Base-by-base conservation (phyloP, 2,113 vertebrate species). In the Cercocebus atys region DNA sequence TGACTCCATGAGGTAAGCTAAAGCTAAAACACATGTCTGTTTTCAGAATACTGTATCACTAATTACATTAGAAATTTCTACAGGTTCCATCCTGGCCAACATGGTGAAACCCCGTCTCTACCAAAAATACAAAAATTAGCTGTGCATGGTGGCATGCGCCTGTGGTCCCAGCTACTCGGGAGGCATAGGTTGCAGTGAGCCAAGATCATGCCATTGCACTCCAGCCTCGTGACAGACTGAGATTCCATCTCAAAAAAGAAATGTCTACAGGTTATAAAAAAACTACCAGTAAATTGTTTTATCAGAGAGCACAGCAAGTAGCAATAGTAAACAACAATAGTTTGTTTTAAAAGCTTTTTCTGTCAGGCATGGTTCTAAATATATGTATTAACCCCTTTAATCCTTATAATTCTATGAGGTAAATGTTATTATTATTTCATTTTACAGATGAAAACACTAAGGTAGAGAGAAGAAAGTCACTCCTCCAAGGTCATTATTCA, bases 401-500 rank as follows among this genome's bases (percentile, higher is more conserved):
- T 85, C 30, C 14, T 95, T 79, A 0, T 88, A 94, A 68, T 35
- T 50, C 50, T 88, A 72, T 64, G 40, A 76, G n/a, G 40, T 66
- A 93, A 95, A 83, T 81, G 52, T 40, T 79, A 93, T 43, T 83
- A 90, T 43, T 82, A 91, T 83, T 85, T 94, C 20, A 93, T 43
- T 93, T 86, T 88, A 84, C 3, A 97, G 72, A 59, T 55, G n/a
- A 85, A 40, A 88, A 81, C 23, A 75, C 6, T 72, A 75, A 64
- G 32, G 16, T 47, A 85, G 47, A 66, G 8, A n/a, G 10, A 88
- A 75, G 88, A 79, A 45, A 88, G 12, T 68, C 32, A 75, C 40
- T 66, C 9, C 27, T 40, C 25, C 80, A 95, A 89, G 64, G 20
- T 92, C 40, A 75, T 78, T 86, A 92, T 57, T 93, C 64, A 81